Base-by-base conservation (phyloP, 2,888 invertebrate genomes). In the Julus scandinavius region DNA sequence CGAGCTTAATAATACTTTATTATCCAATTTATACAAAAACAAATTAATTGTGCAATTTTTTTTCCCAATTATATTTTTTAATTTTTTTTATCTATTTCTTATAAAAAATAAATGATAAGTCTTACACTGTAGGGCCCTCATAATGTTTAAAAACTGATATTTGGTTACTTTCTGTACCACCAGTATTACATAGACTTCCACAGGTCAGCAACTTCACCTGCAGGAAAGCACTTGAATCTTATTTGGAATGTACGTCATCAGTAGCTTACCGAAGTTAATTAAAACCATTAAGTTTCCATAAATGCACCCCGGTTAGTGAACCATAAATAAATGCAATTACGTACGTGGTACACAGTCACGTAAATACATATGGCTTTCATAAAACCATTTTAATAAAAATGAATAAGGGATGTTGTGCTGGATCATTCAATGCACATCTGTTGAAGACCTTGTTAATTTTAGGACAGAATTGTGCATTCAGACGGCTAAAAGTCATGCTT, bases 401-500 rank as follows among this genome's bases (percentile, higher is more conserved):
- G 29, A 29, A 29, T 80, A 80, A 80, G 38, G 38, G 13, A 80
- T 80, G 80, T 38, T 38, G 80, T 15, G 80, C 38, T 80, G 80
- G 13, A 9, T 80, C 38, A 29, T 11, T 72, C 80, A 80, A 13
- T 5, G 15, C 38, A 38, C 80, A 29, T 29, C 29, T 80, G 38
- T 38, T 29, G 11, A 38, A 29, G 11, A 80, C 38, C 9, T 29
- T 20, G 20, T 80, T 38, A 80, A 80, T 80, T 80, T 80, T 15
- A 15, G 80, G 80, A 80, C 80, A 29, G 38, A 38, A 80, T 80
- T 80, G 80, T 80, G 80, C 38, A 80, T 80, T 80, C 80, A 80
- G 80, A 80, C 80, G 80, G 80, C 38, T 80, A 40, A 80, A 80
- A 29, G 29, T 38, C 38, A 38, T 38, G 80, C 72, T 72, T 72